Base-by-base conservation (phyloP, 2,888 invertebrate species). In the Parnassius smintheus region DNA sequence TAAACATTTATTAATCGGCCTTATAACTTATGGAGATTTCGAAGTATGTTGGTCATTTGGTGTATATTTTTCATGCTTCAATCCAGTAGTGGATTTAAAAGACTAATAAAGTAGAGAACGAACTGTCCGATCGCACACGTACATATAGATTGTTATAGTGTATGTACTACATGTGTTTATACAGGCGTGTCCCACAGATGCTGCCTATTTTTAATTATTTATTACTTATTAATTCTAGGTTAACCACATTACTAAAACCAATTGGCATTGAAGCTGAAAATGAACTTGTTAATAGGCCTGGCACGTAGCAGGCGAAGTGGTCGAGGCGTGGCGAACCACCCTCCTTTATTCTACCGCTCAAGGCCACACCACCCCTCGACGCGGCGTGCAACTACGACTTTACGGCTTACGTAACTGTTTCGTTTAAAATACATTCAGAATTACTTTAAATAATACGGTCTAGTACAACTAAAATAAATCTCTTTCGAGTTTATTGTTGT, bases 371-470 rank as follows among this genome's bases (percentile, higher is more conserved):
- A 49, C 49, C 49, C 60, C 52, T 52, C 48, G 12, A 51, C 41
- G 13, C 53, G 4, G 7, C 56, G 22, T 45, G 55, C 59, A 46
- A 11, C 55, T 55, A 7, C 35, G 35, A 35, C 35, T 35, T 22
- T 55, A n/a, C 51, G 50, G 51, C 63, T 63, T 63, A 63, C 63
- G 55, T 63, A 63, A 63, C 59, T 59, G 50, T 51, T 59, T 57
- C 46, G 55, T 51, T 63, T 13, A 57, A 62, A 53, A 58, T 58
- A 58, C 57, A 49, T 52, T 13, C 45, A 22, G 44, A 49, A 52
- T 42, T 55, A 35, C 54, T 55, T 49, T 55, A 55, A 63, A 63
- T 59, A 59, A 50, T 55, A 46, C 57, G 51, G 51, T 53, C 54
- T 50, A 13, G 35, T 7, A 18, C 11, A 57, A 50, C 58, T 55